Evolutionary conservation across 2,888 invertebrate genomes (phyloP), one percentile per base, ranked within the genome.

Genomic region (Argyresthia goedartella): DNA sequence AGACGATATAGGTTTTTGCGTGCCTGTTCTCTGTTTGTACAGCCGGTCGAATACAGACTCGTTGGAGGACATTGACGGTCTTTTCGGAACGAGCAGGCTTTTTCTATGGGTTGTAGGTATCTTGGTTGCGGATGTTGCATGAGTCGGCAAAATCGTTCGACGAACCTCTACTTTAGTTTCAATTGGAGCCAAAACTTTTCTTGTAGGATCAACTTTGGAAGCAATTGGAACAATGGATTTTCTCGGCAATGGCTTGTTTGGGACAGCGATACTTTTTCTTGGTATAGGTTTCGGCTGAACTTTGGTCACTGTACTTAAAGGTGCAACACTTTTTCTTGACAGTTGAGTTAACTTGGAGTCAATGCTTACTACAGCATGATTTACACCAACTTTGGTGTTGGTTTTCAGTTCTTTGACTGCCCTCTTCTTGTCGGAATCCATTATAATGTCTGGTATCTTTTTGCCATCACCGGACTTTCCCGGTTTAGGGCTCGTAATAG

Each of bases 11-110:
- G 56, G 52, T 36, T 60, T 60, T 55, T 66, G 25, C 9, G 11
- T 73, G 0, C 60, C 55, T 0, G 53, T 16, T 62, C 79, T 85
- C 0, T 81, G 80, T 56, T 82, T 80, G 53, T 81, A 84, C 0
- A 84, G 57, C 33, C 85, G 62, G 14, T 85, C 84, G 48, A 85
- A 85, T 0, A 84, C 84, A 0, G 81, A 76, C 58, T 76, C 68
- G n/a, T n/a, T n/a, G n/a, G n/a, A n/a, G n/a, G 14, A 63, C 58
- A 15, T 56, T 56, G 3, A 50, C 15, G 34, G 8, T 48, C 1
- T 10, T 16, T 52, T 62, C 59, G 8, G 55, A 16, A 42, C 49
- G 53, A 13, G 47, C 25, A 25, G 25, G 6, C 25, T 25, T 6
- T 25, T 25, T 25, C 25, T 25, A 25, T 25, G 3, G 6, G 25